These are phyloP conservation scores for Struthidea cinerea DNA, from an alignment of 2,113 vertebrate species.

Conservation along the genomic window DNA sequence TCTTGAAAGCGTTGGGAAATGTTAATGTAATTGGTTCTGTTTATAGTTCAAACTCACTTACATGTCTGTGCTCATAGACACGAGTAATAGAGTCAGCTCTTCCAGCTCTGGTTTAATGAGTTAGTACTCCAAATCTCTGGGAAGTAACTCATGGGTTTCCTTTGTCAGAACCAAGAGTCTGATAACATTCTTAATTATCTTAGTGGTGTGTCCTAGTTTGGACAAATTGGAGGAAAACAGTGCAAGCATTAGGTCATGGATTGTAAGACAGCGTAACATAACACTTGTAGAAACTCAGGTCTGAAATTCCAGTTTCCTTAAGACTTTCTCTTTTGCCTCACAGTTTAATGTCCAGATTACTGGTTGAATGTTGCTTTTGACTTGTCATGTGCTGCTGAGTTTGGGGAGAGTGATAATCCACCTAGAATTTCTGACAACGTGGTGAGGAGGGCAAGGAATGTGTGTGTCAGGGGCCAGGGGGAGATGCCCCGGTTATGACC, in stretches of 20 bases:
- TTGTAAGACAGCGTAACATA: background rate
- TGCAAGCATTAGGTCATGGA: background rate
- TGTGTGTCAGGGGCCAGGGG: background rate
- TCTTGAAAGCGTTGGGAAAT: constrained; percentile 54
- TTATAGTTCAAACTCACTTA: constrained; percentile 44
- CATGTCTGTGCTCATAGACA: background rate
- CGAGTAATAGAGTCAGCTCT: background rate
- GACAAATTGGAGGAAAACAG: background rate
- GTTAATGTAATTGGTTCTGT: constrained; percentile 54
- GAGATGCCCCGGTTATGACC: background rate
- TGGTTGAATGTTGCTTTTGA: background rate
- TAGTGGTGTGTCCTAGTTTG: no score
- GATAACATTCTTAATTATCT: background rate
- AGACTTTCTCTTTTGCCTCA: background rate
- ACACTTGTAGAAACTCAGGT: background rate
- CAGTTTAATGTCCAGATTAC: fast-evolving
- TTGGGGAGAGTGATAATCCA: background rate
- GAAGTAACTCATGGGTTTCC: background rate
- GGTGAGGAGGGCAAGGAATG: background rate
- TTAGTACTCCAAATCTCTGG: background rate
- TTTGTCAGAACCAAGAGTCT: background rate
- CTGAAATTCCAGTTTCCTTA: background rate
- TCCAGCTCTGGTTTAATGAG: background rate
- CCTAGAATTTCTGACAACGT: background rate
- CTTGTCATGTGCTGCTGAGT: fast-evolving